Conservation (phyloP, 2,888 invertebrate species). For the Macrophya annulata region DNA sequence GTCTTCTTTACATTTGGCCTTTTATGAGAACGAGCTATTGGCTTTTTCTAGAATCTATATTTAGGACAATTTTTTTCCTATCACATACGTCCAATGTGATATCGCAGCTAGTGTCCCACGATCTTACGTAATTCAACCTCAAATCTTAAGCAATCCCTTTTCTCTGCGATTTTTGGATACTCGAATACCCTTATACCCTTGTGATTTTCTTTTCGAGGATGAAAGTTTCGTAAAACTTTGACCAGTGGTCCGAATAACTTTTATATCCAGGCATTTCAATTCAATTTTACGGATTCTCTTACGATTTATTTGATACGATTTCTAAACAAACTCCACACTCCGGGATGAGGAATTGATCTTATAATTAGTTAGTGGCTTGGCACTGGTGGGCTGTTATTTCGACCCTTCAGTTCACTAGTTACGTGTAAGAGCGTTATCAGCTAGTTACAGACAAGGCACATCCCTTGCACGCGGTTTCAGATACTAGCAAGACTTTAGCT, state of each 20-base stretch:
- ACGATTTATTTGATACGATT: background rate
- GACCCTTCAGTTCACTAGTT: background rate
- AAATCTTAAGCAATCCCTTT: background rate
- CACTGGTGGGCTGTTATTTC: background rate
- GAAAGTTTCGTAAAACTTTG: background rate
- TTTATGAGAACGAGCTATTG: background rate
- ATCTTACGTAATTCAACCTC: background rate
- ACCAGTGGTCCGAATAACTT: background rate
- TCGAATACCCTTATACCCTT: background rate
- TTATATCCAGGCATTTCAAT: background rate
- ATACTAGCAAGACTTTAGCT: background rate
- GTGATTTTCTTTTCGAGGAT: background rate
- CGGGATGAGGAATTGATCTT: background rate
- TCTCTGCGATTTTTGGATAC: background rate
- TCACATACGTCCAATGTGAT: background rate
- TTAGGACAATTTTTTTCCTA: background rate
- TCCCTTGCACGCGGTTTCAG: background rate
- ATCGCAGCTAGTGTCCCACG: background rate
- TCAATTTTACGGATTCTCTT: background rate
- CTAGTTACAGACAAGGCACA: background rate
- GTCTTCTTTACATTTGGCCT: background rate
- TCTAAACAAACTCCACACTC: background rate
- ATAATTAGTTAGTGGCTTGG: background rate
- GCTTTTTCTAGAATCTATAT: background rate
- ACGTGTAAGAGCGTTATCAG: slow-evolving; percentile 19